A percentile compares a stretch with the other conserved stretches of the same genome.
These are phyloP conservation scores for Drosophila quadrilineata DNA, from an alignment of 1,140 invertebrate species.

Conservation along the genomic window DNA sequence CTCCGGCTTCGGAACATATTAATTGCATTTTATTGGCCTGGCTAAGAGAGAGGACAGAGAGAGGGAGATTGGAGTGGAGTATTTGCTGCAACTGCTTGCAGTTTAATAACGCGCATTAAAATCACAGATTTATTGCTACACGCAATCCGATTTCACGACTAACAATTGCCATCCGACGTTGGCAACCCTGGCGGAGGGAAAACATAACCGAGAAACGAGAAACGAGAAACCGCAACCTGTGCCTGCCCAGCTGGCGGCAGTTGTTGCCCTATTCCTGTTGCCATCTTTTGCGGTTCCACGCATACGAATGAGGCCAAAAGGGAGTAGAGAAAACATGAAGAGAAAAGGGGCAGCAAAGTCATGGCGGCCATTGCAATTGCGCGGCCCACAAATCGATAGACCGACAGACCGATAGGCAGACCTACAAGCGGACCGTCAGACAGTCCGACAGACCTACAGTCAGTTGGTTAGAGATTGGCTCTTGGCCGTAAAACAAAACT, in stretches of 20 bases:
- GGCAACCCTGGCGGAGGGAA: constrained; percentile 16
- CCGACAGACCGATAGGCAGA: neutral
- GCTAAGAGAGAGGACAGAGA: neutral
- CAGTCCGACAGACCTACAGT: neutral
- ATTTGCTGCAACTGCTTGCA: constrained; percentile 55
- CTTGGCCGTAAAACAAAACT: constrained; percentile 62
- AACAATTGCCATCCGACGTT: constrained; percentile 44
- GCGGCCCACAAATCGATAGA: neutral
- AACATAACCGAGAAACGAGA: constrained; percentile 19
- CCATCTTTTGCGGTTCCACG: constrained; percentile 21
- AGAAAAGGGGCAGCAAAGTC: too few relatives aligned
- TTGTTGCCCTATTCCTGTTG: neutral
- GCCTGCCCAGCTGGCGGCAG: neutral
- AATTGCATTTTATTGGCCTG: constrained; percentile 78
- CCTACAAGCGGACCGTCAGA: neutral
- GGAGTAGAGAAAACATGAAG: too few relatives aligned
- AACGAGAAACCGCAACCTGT: neutral
- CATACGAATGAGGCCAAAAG: constrained; percentile 17
- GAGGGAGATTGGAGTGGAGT: neutral
- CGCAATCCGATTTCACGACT: constrained; percentile 76
- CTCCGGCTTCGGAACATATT: constrained; percentile 76
- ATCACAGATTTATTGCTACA: constrained; percentile 76
- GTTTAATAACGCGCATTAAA: constrained; percentile 78
- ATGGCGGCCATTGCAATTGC: constrained; percentile 13
- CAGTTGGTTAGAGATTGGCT: neutral